Evolutionary conservation across 2,797 vertebrate species (phyloP), one percentile per base, ranked within the genome.

Genomic region (Brachymystax lenok): DNA sequence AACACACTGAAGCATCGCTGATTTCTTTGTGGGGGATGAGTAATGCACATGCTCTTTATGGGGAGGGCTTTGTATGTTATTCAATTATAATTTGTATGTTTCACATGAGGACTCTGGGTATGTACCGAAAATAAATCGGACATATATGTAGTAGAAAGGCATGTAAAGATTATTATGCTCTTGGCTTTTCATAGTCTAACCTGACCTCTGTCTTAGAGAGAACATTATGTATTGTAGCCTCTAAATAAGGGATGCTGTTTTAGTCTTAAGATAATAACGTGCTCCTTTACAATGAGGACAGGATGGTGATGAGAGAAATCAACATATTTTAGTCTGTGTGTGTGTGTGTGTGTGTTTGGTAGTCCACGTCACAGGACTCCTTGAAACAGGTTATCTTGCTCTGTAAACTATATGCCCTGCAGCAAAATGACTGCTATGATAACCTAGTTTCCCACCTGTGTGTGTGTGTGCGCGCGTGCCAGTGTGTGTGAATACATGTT

Each of bases 21-120:
- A 80, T 24, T 84, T 86, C 68, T 6, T 14, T 87, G 89, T 80
- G 86, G 83, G 86, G 86, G 88, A 86, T 89, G 88, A 90, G 86
- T 85, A 88, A 87, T 82, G 56, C 64, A 61, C 73, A 14, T 83
- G 81, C 79, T 88, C 82, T 83, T 84, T 86, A 83, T 88, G 86
- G 81, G 80, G 82, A 63, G 72, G 88, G 79, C 82, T 80, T 80
- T 79, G 10, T 12, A 46, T 46, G 40, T 13, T 46, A 13, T 46
- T 46, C 10, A 46, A 46, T 46, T 46, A 46, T 12, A 46, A 46
- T 13, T 0, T 46, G 40, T 46, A 13, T 12, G 2, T 46, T 46
- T 46, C 10, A 46, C 24, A 46, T 63, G 59, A 63, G 10, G 52
- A 56, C 52, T 56, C 59, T 21, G 59, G 10, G 59, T 24, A 24